Evolutionary conservation across 1,140 invertebrate genomes (phyloP).

Genomic region (Laupala kohalensis): DNA sequence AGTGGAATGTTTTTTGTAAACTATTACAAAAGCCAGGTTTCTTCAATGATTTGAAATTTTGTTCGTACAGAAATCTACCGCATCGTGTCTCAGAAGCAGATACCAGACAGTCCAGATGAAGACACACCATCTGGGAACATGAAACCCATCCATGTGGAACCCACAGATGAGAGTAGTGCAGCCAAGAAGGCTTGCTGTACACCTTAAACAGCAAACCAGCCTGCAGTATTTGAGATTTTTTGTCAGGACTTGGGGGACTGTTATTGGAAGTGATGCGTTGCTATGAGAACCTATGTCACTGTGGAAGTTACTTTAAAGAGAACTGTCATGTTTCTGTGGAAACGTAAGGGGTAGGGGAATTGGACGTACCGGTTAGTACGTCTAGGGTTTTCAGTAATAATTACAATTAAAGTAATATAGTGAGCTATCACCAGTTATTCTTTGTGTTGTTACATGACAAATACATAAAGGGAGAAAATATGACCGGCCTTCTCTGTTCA

Average conservation of each 20-base stretch:
- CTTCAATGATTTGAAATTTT: neutral
- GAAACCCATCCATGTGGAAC: slow-evolving; percentile 27
- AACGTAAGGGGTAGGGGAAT: neutral
- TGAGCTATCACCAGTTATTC: slow-evolving; percentile 5
- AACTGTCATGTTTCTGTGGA: neutral
- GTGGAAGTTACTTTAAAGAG: neutral
- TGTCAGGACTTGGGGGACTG: neutral
- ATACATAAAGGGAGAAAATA: slow-evolving; percentile 1
- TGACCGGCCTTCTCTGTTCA: slow-evolving; percentile 8
- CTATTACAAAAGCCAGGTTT: too few species aligned
- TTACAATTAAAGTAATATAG: slow-evolving; percentile 4
- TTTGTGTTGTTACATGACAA: slow-evolving; percentile 8
- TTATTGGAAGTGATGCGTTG: neutral
- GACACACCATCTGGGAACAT: slow-evolving; percentile 27
- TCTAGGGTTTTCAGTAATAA: slow-evolving; percentile 9
- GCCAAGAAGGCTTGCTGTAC: slow-evolving; percentile 23
- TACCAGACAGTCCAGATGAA: slow-evolving; percentile 35
- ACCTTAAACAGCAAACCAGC: slow-evolving; percentile 9
- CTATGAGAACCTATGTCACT: neutral
- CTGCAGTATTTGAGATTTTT: neutral
- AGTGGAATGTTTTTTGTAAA: too few species aligned
- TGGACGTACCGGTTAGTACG: neutral
- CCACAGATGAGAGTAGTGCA: slow-evolving; percentile 22
- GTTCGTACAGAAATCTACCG: slow-evolving; percentile 41
- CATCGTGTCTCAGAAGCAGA: slow-evolving; percentile 46